Evolutionary conservation across 2,113 vertebrate species (phyloP).

Genomic region (Limnothrissa miodon): DNA sequence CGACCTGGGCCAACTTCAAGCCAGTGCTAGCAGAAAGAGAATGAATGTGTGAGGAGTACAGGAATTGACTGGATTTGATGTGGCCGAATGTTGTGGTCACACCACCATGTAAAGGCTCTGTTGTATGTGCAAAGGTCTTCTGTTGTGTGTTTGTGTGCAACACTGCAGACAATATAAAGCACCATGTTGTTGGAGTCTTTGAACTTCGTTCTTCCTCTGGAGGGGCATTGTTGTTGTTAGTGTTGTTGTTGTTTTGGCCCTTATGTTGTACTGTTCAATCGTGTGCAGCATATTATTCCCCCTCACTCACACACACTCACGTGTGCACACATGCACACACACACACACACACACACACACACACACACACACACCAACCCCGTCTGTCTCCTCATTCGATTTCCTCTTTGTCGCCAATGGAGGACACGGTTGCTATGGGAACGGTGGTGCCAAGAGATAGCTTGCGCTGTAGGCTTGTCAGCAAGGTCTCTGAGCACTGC

Average conservation of each 20-base stretch:
- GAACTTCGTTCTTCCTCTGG: neutral
- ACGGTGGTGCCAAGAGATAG: slow-evolving; percentile 55
- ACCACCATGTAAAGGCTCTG: neutral
- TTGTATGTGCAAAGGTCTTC: neutral
- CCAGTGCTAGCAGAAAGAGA: neutral
- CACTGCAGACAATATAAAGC: neutral
- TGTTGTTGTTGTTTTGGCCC: slow-evolving; percentile 13
- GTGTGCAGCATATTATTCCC: neutral
- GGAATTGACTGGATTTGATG: slow-evolving; percentile 15
- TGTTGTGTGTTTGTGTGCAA: neutral
- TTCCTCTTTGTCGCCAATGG: slow-evolving; percentile 42
- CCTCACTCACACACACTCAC: too few species aligned
- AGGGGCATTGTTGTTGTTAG: neutral
- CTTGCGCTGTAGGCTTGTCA: slow-evolving; percentile 47
- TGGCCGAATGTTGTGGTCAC: neutral
- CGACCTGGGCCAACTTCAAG: neutral
- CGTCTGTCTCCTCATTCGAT: slow-evolving; percentile 52
- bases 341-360: too few species aligned
- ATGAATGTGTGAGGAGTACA: neutral
- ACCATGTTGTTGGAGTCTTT: neutral
- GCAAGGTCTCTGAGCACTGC: neutral
- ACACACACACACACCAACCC: slow-evolving; percentile 9
- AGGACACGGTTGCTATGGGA: slow-evolving; percentile 69
- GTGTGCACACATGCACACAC: too few species aligned
- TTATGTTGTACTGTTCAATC: neutral